Percentiles rank a stretch among this genome's conserved stretches.
These are phyloP conservation scores for Galbula dea DNA, from an alignment of 2,113 vertebrate genomes.

Conservation along the genomic window DNA sequence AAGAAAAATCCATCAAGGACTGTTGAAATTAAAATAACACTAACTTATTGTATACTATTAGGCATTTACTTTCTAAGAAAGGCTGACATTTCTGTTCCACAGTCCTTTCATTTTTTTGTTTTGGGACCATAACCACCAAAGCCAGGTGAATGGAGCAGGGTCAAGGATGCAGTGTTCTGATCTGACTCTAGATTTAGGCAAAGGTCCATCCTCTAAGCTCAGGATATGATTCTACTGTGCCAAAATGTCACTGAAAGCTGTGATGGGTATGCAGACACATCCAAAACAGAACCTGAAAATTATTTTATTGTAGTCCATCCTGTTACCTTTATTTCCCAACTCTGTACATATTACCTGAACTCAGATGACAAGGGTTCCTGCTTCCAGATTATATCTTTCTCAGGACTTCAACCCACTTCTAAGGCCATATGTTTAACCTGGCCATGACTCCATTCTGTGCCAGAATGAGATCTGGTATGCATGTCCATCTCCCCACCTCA, in stretches of 20 bases:
- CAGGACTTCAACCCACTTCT: neutral
- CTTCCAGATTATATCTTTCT: neutral
- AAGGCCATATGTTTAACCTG: neutral
- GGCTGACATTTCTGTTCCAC: neutral
- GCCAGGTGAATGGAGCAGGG: neutral
- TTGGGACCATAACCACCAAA: neutral
- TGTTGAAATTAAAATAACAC: neutral
- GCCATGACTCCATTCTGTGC: neutral
- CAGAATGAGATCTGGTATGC: accelerated
- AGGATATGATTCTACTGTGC: neutral
- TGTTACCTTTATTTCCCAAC: neutral
- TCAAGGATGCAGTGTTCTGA: neutral
- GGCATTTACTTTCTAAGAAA: neutral
- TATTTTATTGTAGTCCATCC: neutral
- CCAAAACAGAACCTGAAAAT: neutral
- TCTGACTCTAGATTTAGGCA: neutral
- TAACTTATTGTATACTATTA: neutral
- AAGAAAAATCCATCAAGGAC: neutral
- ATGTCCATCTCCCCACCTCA: accelerated
- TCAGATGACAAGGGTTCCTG: neutral
- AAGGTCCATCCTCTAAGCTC: neutral
- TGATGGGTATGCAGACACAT: neutral
- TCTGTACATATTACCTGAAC: neutral
- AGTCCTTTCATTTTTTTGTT: neutral
- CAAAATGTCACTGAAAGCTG: neutral